phyloP scores from a whole-genome alignment of 1,140 invertebrate species.

The Papilio dardanus region DNA sequence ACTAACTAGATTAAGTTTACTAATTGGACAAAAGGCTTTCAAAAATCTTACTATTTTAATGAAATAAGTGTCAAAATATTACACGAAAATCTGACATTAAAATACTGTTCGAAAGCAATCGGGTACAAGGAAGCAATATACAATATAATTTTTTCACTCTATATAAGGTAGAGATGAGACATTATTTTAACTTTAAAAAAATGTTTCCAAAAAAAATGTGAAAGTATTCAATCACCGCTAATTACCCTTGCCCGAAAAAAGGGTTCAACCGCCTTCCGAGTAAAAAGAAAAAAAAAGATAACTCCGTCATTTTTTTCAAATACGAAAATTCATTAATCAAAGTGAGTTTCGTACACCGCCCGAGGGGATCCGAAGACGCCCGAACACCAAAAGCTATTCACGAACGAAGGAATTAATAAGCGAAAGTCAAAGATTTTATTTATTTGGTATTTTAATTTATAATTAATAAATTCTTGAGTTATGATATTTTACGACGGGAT shows the following conservation, averaged over 20 bases:
- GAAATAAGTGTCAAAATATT: not conserved
- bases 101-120: conserved; percentile 10
- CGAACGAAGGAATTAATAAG: conserved; percentile 51
- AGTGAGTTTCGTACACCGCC: conserved; percentile 48
- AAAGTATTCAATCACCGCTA: conserved; percentile 57
- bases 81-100: not conserved
- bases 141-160: conserved; percentile 24
- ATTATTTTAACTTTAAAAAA: conserved; percentile 31
- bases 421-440: conserved; percentile 54
- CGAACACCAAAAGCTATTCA: conserved; percentile 36
- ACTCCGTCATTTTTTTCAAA: conserved; percentile 48
- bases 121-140: not conserved
- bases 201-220: conserved; percentile 41
- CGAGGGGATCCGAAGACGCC: conserved; percentile 44
- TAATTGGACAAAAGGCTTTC: not conserved
- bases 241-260: conserved; percentile 53
- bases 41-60: not conserved
- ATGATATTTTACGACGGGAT: not conserved
- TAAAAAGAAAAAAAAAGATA: conserved; percentile 48
- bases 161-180: conserved; percentile 32
- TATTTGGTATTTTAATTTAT: conserved; percentile 50
- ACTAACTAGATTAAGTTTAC: not conserved
- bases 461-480: conserved; percentile 43
- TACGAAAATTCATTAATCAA: conserved; percentile 64
- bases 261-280: conserved; percentile 54